Percentiles rank a stretch among this genome's conserved stretches.
Conservation (phyloP, 2,797 vertebrate species). For the Sciurus vulgaris region DNA sequence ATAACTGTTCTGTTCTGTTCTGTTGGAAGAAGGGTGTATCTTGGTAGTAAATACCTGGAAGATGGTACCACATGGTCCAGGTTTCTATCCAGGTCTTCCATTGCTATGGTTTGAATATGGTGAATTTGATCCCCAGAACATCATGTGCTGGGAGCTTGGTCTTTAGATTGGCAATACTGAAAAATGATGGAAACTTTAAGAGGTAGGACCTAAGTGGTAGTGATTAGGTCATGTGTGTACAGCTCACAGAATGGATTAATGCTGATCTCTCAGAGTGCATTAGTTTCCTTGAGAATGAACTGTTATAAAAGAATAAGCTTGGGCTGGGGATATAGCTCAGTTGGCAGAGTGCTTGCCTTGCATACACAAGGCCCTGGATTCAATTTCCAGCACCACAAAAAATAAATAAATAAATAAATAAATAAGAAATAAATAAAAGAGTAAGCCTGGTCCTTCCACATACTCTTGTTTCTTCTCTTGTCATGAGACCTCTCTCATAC, state of each 20-base stretch:
- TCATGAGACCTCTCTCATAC: not conserved
- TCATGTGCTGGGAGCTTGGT: not conserved
- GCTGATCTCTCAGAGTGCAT: not conserved
- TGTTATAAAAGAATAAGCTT: not conserved
- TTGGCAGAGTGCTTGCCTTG: too few relatives aligned
- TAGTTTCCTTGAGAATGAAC: not conserved
- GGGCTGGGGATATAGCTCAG: too few relatives aligned
- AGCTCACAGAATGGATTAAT: not conserved
- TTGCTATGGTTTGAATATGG: not conserved
- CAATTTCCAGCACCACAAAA: too few relatives aligned
- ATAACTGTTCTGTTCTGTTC: too few relatives aligned
- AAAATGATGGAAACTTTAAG: not conserved
- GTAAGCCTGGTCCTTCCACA: not conserved
- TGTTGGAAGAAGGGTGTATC: not conserved
- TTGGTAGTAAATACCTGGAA: accelerated
- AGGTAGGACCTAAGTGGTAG: not conserved
- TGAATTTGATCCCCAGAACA: not conserved
- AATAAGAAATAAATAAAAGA: too few relatives aligned
- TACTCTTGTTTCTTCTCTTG: not conserved
- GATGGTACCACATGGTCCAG: too few relatives aligned
- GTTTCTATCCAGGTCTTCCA: not conserved
- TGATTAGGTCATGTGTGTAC: not conserved
- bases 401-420: too few relatives aligned
- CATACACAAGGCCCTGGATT: too few relatives aligned
- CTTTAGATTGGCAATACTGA: not conserved